Evolutionary conservation across 2,797 vertebrate species (phyloP).

Genomic region (Sylvia borin): DNA sequence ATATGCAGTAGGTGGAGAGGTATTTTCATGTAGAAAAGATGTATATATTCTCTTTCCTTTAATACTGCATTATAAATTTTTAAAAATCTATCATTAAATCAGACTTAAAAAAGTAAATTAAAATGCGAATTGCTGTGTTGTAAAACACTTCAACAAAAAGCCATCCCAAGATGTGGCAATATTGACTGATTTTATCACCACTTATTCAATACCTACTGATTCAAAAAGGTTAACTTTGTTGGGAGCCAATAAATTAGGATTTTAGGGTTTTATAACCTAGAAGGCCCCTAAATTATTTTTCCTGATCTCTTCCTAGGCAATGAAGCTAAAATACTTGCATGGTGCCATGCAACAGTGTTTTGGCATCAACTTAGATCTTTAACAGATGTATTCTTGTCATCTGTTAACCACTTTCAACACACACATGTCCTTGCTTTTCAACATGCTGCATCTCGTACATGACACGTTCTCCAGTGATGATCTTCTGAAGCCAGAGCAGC

Average conservation of each 20-base stretch:
- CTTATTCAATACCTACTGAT: neutral
- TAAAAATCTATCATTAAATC: neutral
- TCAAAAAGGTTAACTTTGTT: neutral
- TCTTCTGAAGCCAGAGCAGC: neutral
- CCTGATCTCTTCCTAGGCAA: neutral
- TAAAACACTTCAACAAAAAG: neutral
- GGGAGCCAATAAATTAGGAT: neutral
- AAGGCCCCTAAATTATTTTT: neutral
- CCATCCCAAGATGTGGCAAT: neutral
- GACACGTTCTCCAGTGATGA: neutral
- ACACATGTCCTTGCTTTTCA: neutral
- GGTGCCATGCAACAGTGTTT: neutral
- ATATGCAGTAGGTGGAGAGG: neutral
- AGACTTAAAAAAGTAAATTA: neutral
- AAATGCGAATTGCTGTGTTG: neutral
- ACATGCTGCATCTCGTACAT: rapidly evolving
- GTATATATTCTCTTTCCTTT: neutral
- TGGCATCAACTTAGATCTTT: neutral
- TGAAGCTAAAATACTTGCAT: neutral
- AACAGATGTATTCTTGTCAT: neutral
- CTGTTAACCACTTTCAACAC: neutral
- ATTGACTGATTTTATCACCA: neutral
- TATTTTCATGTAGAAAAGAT: neutral
- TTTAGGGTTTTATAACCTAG: neutral
- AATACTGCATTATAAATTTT: neutral